phyloP scores from a whole-genome alignment of 1,140 invertebrate species.

The Brachionus sp. region DNA sequence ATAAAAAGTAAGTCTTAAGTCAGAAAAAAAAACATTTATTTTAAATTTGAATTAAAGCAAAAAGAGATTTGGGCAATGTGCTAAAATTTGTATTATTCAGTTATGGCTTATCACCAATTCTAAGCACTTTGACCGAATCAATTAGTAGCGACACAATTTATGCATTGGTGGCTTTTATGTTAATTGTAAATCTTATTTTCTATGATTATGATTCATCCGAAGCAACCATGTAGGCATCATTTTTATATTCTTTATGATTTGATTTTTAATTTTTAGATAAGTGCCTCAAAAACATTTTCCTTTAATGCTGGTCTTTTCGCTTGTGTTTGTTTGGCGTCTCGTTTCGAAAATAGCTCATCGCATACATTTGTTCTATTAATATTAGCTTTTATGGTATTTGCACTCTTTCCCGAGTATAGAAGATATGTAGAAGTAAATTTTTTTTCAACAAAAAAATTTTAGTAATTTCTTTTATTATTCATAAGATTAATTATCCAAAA shows the following conservation, averaged over 20 bases:
- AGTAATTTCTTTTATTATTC: too few species aligned
- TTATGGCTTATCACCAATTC: constrained; percentile 77
- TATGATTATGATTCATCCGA: constrained; percentile 79
- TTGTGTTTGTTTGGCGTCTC: constrained; percentile 85
- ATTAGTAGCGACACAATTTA: constrained; percentile 96
- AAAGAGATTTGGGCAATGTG: constrained; percentile 53
- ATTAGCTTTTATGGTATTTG: constrained; percentile 79
- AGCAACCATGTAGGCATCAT: constrained; percentile 64
- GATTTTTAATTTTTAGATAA: constrained; percentile 63
- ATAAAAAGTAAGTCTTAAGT: constrained; percentile 53
- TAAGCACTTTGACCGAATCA: constrained; percentile 90
- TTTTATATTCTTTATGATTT: background rate
- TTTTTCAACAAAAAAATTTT: background rate
- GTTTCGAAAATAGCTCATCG: constrained; percentile 71
- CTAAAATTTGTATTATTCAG: constrained; percentile 75
- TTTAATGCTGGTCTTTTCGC: constrained; percentile 86
- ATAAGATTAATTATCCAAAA: background rate
- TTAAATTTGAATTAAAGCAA: background rate
- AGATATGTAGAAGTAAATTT: constrained; percentile 61
- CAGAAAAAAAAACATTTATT: constrained; percentile 16
- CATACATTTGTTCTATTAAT: constrained; percentile 83
- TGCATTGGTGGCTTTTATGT: constrained; percentile 76
- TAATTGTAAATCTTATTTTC: constrained; percentile 78
- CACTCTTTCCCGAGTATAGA: constrained; percentile 77
- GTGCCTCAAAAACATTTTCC: constrained; percentile 69